These are phyloP conservation scores for Sceloporus undulatus DNA, from an alignment of 2,113 vertebrate species.

Conservation along the genomic window DNA sequence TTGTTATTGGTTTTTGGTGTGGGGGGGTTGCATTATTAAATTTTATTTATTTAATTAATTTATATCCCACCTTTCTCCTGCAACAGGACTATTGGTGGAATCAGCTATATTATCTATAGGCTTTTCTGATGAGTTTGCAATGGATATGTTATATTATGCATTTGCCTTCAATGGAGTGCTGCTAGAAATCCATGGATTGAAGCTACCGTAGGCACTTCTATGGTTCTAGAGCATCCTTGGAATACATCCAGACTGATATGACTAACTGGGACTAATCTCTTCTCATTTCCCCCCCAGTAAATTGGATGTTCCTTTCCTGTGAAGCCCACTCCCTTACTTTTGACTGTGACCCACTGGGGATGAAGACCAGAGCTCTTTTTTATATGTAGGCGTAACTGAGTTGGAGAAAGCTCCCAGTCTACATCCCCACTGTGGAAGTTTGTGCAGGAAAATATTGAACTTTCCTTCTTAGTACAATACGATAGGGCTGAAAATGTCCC, in stretches of 20 bases:
- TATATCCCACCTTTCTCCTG: no score
- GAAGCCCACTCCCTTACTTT: neutral
- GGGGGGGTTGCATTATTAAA: no score
- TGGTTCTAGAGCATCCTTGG: neutral
- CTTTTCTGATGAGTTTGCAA: neutral
- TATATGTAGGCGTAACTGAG: neutral
- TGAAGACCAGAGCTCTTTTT: neutral
- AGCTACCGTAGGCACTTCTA: neutral
- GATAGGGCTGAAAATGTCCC: no score
- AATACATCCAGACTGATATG: neutral
- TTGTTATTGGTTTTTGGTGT: no score
- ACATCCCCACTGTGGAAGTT: no score
- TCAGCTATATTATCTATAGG: neutral
- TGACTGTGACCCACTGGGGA: no score
- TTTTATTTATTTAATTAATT: no score
- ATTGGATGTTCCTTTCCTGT: neutral
- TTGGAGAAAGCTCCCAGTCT: neutral
- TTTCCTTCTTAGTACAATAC: no score
- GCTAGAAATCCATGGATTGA: neutral
- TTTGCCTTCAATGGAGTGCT: neutral
- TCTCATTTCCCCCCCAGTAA: neutral
- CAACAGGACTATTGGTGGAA: no score
- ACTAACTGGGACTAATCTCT: no score
- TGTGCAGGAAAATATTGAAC: no score
- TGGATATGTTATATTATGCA: neutral